Evolutionary conservation across 2,797 vertebrate genomes (phyloP), one percentile per base, ranked within the genome.

Genomic region (Chelon auratus): DNA sequence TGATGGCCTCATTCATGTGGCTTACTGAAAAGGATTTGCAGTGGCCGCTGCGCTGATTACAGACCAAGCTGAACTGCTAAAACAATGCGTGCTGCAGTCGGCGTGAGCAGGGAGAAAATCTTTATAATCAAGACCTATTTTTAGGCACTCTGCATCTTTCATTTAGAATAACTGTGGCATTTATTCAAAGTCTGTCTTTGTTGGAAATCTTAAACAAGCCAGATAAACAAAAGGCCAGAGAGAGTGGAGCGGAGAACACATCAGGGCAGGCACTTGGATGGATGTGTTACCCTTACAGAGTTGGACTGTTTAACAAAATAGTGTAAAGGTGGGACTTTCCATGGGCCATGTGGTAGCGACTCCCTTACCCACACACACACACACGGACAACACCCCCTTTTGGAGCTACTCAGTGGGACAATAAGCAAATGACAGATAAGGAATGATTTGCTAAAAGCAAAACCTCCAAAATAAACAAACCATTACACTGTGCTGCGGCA

Each of bases 401-500:
- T 54, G 40, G 63, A 65, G 72, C 69, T 77, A 62, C 89, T 90
- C 91, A 92, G 62, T 58, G 82, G 85, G 88, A 91, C 93, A 91
- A 92, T 89, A 92, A 90, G 88, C 82, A 87, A 90, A 91, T 88
- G 93, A 91, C 91, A 93, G 90, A 95, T 94, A 94, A 93, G 91
- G 87, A 93, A 90, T 94, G 88, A 94, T 94, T 94, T 93, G 83
- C 89, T 92, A 87, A 90, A 93, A 92, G 88, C 85, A 90, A 93
- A 93, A 90, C 84, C 82, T 87, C 81, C 77, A 92, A 95, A 93
- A 93, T 90, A 95, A 94, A 94, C 93, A 94, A 92, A 91, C 87
- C 91, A 88, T 92, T 90, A 87, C 0, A 81, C 56, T 5, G 59
- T 70, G 85, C 86, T 68, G 52, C 76, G 1, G 87, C 86, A 84